Conservation (phyloP, 2,113 vertebrate genomes). For the Isichthys henryi region DNA sequence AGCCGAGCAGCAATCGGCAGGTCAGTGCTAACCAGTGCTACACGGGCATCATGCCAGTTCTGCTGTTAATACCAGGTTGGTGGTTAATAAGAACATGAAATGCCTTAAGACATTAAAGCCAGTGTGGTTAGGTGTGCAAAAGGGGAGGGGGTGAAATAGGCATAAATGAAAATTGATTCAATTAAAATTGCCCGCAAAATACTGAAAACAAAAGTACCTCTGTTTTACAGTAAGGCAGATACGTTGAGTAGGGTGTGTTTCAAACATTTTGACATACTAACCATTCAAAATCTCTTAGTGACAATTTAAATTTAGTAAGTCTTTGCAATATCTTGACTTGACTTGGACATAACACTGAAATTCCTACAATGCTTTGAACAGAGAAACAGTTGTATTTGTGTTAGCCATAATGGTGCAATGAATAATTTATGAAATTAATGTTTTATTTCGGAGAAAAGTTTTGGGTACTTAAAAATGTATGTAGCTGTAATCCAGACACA, state of each 20-base stretch:
- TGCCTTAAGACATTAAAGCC: not conserved
- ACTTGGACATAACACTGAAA: not conserved
- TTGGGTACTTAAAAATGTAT: slow-evolving; percentile 6
- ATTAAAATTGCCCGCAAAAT: not conserved
- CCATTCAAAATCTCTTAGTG: not conserved
- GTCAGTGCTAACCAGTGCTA: not conserved
- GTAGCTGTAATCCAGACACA: not conserved
- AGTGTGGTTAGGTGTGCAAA: not conserved
- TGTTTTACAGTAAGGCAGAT: not conserved
- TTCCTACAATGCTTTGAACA: not conserved
- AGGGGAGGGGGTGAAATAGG: not conserved
- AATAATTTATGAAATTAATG: not conserved
- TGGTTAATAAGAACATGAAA: not conserved
- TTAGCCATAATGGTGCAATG: not conserved
- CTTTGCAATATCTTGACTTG: not conserved
- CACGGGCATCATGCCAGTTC: not conserved
- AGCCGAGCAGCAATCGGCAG: not conserved
- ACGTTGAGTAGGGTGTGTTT: not conserved
- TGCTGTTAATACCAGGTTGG: not conserved
- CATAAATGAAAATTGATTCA: not conserved
- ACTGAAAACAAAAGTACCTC: not conserved
- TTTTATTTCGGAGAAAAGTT: not conserved
- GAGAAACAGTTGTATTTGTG: not conserved
- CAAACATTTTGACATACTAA: not conserved
- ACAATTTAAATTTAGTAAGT: not conserved